phyloP scores from a whole-genome alignment of 1,140 invertebrate species.

The Drosophila bifasciata region DNA sequence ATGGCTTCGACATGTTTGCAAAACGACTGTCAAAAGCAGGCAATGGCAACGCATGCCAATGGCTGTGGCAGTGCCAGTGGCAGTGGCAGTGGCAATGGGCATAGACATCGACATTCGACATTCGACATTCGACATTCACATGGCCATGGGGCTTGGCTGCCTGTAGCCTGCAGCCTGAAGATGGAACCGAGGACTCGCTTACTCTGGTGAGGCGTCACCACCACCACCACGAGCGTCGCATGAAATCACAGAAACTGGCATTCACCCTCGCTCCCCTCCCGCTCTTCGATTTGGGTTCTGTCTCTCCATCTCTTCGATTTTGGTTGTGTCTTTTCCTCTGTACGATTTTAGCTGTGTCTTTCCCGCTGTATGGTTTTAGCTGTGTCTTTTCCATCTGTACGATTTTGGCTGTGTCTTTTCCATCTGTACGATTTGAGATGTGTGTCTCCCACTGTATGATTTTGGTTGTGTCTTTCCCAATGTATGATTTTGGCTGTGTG shows the following conservation, averaged over 20 bases:
- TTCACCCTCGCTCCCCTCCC: conserved; percentile 41
- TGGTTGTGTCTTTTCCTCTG: conserved; percentile 56
- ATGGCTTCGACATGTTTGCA: conserved; percentile 82
- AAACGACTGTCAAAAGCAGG: conserved; percentile 81
- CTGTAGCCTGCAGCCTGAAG: conserved; percentile 10
- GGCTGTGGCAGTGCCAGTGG: conserved; percentile 20
- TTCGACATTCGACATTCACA: conserved; percentile 21
- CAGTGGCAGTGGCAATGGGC: conserved; percentile 35
- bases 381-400: conserved; percentile 72
- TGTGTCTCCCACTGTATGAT: no score
- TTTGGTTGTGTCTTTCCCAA: no score
- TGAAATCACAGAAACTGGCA: conserved; percentile 56
- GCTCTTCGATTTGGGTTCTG: no score
- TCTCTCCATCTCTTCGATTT: not conserved
- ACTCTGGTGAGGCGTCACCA: conserved; percentile 4
- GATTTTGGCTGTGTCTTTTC: conserved; percentile 58
- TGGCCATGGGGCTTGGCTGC: conserved; percentile 2
- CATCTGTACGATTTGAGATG: no score
- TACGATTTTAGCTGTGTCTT: no score
- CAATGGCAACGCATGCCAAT: conserved; percentile 38
- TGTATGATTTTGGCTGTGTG: no score
- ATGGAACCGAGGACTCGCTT: conserved; percentile 4
- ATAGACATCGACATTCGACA: conserved; percentile 19
- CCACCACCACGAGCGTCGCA: conserved; percentile 35
- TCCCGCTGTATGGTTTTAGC: conserved; percentile 2